A percentile compares a stretch with the other conserved stretches of the same genome.
Evolutionary conservation across 2,888 invertebrate genomes (phyloP).

Genomic region (Yponomeuta malinellus): DNA sequence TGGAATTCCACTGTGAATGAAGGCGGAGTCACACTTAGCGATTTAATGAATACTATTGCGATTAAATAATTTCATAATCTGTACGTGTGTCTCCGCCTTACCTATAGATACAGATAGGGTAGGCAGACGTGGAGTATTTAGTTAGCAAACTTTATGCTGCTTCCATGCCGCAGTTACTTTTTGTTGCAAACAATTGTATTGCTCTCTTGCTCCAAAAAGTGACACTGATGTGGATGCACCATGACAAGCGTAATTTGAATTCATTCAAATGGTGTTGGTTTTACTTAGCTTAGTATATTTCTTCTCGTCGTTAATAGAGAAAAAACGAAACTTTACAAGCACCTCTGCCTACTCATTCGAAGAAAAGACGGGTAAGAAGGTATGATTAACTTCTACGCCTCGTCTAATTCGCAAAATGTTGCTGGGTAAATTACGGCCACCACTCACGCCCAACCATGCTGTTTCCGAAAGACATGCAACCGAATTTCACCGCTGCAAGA

Average conservation of each 20-base stretch:
- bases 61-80: too few relatives aligned
- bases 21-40: too few relatives aligned
- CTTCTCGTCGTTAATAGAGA: too few relatives aligned
- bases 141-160: neutral
- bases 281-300: too few relatives aligned
- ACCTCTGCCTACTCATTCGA: neutral
- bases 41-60: too few relatives aligned
- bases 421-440: neutral
- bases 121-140: neutral
- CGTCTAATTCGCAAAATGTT: neutral
- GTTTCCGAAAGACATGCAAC: conserved; percentile 99
- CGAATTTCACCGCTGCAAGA: conserved; percentile 97
- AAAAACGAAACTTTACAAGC: neutral
- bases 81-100: neutral
- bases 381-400: neutral
- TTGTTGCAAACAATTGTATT: too few relatives aligned
- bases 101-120: neutral
- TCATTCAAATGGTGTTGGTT: too few relatives aligned
- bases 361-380: neutral
- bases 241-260: too few relatives aligned
- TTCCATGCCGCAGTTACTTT: neutral
- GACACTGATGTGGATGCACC: too few relatives aligned
- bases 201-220: too few relatives aligned
- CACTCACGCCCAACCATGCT: conserved; percentile 80
- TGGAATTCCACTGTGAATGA: too few relatives aligned